phyloP scores from a whole-genome alignment of 2,888 invertebrate genomes.

The Eupithecia centaureata region DNA sequence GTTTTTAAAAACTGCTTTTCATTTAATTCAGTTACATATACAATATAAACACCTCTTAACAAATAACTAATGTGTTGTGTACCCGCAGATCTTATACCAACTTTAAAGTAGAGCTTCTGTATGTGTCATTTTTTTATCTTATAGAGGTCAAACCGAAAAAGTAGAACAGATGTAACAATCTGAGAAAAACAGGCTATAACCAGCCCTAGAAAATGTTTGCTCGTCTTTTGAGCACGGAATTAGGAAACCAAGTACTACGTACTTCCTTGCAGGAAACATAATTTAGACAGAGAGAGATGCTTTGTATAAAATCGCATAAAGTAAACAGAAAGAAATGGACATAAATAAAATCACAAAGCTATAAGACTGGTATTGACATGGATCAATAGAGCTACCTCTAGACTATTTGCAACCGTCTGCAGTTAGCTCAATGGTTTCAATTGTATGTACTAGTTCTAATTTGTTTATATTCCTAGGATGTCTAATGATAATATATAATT shows the following conservation, averaged over 20 bases:
- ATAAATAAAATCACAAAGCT: not conserved
- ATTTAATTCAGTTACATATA: not conserved
- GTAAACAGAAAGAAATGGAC: not conserved
- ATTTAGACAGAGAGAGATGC: not conserved
- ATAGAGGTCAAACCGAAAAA: conserved; percentile 4
- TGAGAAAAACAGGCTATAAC: conserved; percentile 6
- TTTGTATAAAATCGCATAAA: not conserved
- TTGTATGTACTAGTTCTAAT: too few species aligned
- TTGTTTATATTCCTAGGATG: too few species aligned
- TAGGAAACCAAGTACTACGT: too few species aligned
- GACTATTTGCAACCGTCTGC: too few species aligned
- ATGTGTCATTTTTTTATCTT: conserved; percentile 29
- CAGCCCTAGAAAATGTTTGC: not conserved
- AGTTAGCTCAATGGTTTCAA: too few species aligned
- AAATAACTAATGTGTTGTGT: not conserved
- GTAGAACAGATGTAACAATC: conserved; percentile 12
- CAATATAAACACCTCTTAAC: not conserved
- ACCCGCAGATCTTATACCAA: conserved; percentile 4
- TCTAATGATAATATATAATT: too few species aligned
- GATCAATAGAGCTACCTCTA: too few species aligned
- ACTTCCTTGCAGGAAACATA: not conserved
- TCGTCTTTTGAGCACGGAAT: not conserved
- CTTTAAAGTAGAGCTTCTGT: conserved; percentile 21
- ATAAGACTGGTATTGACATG: too few species aligned
- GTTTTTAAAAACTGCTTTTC: not conserved